Evolutionary conservation across 2,888 invertebrate species (phyloP).

Genomic region (Phragmatobia fuliginosa): DNA sequence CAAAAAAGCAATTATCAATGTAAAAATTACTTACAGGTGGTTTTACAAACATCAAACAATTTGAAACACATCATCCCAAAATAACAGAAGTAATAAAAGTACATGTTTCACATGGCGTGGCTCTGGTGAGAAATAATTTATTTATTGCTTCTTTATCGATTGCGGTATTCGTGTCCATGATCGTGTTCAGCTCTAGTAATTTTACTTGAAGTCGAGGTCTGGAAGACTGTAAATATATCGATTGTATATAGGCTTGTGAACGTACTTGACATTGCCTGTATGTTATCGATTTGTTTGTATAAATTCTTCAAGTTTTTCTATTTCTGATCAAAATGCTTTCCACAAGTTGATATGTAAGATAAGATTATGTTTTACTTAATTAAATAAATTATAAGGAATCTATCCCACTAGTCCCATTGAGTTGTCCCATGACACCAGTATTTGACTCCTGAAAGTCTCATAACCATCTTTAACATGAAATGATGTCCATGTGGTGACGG

Average conservation of each 20-base stretch:
- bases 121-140: constrained; percentile 9
- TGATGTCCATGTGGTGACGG: too few species aligned
- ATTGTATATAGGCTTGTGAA: neutral
- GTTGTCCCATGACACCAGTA: too few species aligned
- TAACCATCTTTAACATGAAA: too few species aligned
- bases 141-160: constrained; percentile 18
- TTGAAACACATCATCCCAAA: neutral
- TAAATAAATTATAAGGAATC: too few species aligned
- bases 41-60: neutral
- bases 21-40: too few species aligned
- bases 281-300: neutral
- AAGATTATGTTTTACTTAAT: too few species aligned
- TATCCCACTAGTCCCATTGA: too few species aligned
- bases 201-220: neutral
- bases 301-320: neutral
- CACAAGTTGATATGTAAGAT: too few species aligned
- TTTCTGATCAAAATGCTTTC: neutral
- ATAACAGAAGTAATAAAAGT: neutral
- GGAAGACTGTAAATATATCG: constrained; percentile 5
- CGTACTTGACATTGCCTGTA: neutral
- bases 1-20: too few species aligned
- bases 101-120: neutral
- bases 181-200: constrained; percentile 8
- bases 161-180: constrained; percentile 4
- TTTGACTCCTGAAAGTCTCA: too few species aligned